Percentiles rank a stretch among this genome's conserved stretches.
Evolutionary conservation across 2,888 invertebrate genomes (phyloP).

Genomic region (Scaptomyza caliginosa): DNA sequence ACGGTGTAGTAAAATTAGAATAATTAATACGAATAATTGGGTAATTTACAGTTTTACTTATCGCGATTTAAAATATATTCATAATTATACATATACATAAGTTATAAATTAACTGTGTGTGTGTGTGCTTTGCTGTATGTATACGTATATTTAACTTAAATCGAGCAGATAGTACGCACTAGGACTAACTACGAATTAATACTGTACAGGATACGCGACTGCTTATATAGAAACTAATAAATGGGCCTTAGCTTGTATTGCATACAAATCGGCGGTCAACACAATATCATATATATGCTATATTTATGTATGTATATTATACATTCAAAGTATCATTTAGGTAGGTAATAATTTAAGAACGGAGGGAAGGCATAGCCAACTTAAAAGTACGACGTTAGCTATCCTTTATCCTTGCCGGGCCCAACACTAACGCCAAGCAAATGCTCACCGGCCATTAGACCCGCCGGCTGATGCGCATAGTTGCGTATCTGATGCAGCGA

Average conservation of each 20-base stretch:
- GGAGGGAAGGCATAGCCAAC: constrained; percentile 36
- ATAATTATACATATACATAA: not conserved
- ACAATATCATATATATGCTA: constrained; percentile 33
- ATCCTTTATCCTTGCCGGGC: constrained; percentile 83
- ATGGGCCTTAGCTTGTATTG: constrained; percentile 39
- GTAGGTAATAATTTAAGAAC: constrained; percentile 26
- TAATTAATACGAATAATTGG: constrained; percentile 57
- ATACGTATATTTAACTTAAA: constrained; percentile 18
- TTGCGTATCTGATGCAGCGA: constrained; percentile 98
- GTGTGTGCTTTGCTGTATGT: not conserved
- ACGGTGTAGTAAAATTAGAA: constrained; percentile 48
- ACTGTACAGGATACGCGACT: constrained; percentile 68
- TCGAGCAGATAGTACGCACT: constrained; percentile 35
- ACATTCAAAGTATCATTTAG: constrained; percentile 9
- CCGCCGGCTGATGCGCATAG: constrained; percentile 95
- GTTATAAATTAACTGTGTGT: constrained; percentile 12
- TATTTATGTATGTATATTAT: constrained; percentile 1
- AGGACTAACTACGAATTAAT: constrained; percentile 74
- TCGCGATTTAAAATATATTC: constrained; percentile 8
- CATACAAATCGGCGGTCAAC: constrained; percentile 59
- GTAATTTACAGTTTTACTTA: constrained; percentile 53
- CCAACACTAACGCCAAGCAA: constrained; percentile 85
- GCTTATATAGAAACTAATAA: constrained; percentile 40
- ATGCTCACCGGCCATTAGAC: constrained; percentile 89
- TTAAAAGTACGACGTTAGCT: constrained; percentile 83